Evolutionary conservation across 2,113 vertebrate genomes (phyloP).

Genomic region (Ceyx margarethae): DNA sequence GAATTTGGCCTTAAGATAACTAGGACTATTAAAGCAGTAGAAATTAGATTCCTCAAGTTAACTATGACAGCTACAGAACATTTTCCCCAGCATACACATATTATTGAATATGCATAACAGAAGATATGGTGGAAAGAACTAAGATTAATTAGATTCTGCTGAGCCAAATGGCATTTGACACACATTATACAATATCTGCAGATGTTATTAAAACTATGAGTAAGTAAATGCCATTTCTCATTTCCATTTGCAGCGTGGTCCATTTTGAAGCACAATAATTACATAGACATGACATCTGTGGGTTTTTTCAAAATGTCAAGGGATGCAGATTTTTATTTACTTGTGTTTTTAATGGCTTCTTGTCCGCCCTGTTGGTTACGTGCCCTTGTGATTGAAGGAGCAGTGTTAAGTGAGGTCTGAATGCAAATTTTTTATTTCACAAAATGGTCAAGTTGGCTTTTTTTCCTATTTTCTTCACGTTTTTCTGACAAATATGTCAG

Average conservation of each 20-base stretch:
- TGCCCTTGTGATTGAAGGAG: slow-evolving; percentile 14
- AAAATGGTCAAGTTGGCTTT: not conserved
- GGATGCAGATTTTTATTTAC: slow-evolving; percentile 46
- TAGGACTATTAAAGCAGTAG: not conserved
- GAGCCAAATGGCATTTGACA: slow-evolving; percentile 51
- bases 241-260: slow-evolving; percentile 38
- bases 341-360: not conserved
- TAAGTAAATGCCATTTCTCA: slow-evolving; percentile 62
- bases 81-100: not conserved
- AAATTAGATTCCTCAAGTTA: not conserved
- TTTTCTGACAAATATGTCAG: not conserved
- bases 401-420: not conserved
- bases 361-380: not conserved
- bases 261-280: slow-evolving; percentile 14
- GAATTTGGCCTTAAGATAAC: not conserved
- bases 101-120: not conserved
- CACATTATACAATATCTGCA: slow-evolving; percentile 23
- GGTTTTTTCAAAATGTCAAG: slow-evolving; percentile 59
- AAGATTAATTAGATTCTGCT: slow-evolving; percentile 41
- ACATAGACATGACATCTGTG: slow-evolving; percentile 1
- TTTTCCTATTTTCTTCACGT: not conserved
- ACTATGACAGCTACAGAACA: not conserved
- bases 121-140: not conserved
- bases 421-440: not conserved
- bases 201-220: slow-evolving; percentile 37